These are phyloP conservation scores for Pagetopsis macropterus DNA, from an alignment of 2,797 vertebrate species.

Conservation along the genomic window DNA sequence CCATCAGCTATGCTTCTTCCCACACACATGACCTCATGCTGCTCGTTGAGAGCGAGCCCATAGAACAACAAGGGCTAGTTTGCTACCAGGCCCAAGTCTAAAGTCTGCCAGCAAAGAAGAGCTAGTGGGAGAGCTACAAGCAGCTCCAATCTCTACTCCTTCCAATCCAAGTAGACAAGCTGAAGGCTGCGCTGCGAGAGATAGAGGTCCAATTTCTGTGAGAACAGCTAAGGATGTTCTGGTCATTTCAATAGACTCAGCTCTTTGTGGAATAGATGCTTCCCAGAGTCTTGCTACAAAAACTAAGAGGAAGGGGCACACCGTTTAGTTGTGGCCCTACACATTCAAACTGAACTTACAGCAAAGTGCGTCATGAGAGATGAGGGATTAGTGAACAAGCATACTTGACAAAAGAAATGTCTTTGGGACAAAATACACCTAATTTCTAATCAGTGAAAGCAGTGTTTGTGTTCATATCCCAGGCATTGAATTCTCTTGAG, in stretches of 20 bases:
- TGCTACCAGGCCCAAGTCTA: constrained; percentile 27
- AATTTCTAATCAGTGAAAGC: background rate
- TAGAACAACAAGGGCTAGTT: constrained; percentile 42
- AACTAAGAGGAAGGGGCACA: constrained; percentile 20
- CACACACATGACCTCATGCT: constrained; percentile 40
- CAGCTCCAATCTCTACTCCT: constrained; percentile 15
- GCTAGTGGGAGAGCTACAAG: constrained; percentile 31
- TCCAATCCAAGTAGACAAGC: constrained; percentile 21
- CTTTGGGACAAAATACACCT: background rate
- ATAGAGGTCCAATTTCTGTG: constrained; percentile 38
- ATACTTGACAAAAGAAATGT: background rate
- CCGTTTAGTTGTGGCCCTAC: constrained; percentile 10
- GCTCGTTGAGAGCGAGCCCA: constrained; percentile 34
- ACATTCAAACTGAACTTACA: background rate
- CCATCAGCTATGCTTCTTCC: constrained; percentile 36
- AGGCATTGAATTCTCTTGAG: background rate
- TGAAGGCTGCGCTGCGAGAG: constrained; percentile 15
- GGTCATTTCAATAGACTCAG: constrained; percentile 35
- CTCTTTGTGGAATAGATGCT: constrained; percentile 28
- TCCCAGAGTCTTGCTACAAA: constrained; percentile 18
- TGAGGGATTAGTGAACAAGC: background rate
- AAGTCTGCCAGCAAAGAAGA: constrained; percentile 47
- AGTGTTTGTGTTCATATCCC: constrained; percentile 4
- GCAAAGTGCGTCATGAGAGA: background rate
- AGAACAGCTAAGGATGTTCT: constrained; percentile 14